Evolutionary conservation across 1,140 invertebrate genomes (phyloP).

Genomic region (Drosophila tani): DNA sequence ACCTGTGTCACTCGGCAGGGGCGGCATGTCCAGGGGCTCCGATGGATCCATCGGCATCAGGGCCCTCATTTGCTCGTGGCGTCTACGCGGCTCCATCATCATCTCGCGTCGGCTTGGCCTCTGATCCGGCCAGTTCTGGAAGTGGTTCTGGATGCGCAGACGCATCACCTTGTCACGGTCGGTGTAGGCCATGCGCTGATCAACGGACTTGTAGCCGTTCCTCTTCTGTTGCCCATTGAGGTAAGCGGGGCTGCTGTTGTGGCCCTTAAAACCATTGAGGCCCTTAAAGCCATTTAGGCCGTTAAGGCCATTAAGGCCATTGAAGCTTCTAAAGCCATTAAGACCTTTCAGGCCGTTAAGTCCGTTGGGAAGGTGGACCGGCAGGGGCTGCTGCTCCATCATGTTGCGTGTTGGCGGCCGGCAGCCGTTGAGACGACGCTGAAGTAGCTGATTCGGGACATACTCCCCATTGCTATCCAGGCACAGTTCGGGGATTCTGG

Average conservation of each 20-base stretch:
- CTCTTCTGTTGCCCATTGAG: background rate
- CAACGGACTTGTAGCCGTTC: constrained; percentile 6
- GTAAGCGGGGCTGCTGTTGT: background rate
- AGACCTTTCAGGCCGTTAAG: background rate
- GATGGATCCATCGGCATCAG: background rate
- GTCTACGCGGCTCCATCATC: background rate
- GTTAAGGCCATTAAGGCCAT: background rate
- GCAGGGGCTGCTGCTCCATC: background rate
- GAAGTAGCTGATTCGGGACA: constrained; percentile 24
- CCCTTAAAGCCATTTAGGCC: background rate
- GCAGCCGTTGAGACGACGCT: constrained; percentile 10
- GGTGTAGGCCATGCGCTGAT: constrained; percentile 9
- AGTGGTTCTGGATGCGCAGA: background rate
- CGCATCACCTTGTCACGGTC: constrained; percentile 22
- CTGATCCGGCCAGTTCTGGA: background rate
- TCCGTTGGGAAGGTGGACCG: background rate
- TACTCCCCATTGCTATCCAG: constrained; percentile 42
- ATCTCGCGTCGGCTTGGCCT: background rate
- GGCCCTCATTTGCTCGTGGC: background rate
- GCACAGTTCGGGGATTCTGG: constrained; percentile 25
- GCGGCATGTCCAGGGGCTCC: background rate
- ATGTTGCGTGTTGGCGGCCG: too few relatives aligned
- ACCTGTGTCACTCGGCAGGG: constrained; percentile 14
- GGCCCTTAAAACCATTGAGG: background rate
- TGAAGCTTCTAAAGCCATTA: background rate